These are phyloP conservation scores for Synanthedon tipuliformis DNA, from an alignment of 2,888 invertebrate species.

Conservation along the genomic window DNA sequence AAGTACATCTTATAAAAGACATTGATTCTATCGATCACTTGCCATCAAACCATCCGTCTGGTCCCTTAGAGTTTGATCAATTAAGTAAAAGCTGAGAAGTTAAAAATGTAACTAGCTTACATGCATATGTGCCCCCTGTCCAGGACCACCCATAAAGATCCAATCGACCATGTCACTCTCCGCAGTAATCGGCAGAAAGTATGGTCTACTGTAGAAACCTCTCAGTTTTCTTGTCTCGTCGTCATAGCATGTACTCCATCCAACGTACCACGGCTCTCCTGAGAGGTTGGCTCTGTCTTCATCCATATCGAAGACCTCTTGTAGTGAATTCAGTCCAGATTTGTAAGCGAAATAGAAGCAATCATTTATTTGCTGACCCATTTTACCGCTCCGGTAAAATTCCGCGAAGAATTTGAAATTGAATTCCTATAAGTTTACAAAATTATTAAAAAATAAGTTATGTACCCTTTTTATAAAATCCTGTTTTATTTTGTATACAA, in stretches of 20 bases:
- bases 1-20: no score
- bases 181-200: constrained; percentile 87
- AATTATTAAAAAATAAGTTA: background rate
- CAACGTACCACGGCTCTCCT: constrained; percentile 79
- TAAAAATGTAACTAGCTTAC: constrained; percentile 63
- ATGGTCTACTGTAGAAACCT: constrained; percentile 83
- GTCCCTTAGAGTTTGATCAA: no score
- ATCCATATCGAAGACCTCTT: constrained; percentile 87
- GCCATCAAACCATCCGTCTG: no score
- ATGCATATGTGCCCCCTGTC: constrained; percentile 95
- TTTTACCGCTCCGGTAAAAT: constrained; percentile 74
- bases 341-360: constrained; percentile 97
- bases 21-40: no score
- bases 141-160: constrained; percentile 97
- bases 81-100: no score
- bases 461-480: background rate
- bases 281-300: constrained; percentile 74
- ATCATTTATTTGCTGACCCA: constrained; percentile 67
- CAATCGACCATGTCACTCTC: constrained; percentile 93
- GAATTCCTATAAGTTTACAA: constrained; percentile 69
- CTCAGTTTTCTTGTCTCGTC: constrained; percentile 82
- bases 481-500: no score
- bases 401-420: constrained; percentile 85
- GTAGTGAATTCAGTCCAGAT: constrained; percentile 82
- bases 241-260: constrained; percentile 94